Evolutionary conservation across 2,113 vertebrate genomes (phyloP).

Genomic region (Barbus barbus): DNA sequence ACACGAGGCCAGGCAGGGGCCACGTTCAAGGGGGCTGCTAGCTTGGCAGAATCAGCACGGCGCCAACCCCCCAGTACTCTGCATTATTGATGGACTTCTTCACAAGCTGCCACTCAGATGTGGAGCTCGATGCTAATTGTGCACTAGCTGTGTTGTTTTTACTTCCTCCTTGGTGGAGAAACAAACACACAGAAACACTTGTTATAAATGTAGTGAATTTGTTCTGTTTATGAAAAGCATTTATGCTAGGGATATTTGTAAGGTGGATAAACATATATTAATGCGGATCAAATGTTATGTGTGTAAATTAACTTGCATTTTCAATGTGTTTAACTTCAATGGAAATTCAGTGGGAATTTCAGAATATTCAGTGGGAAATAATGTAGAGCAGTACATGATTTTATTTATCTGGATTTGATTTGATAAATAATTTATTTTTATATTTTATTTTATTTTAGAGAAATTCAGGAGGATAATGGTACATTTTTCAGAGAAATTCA

Average conservation of each 20-base stretch:
- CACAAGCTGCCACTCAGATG: conserved; percentile 62
- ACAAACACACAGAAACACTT: background rate
- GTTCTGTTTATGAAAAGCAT: background rate
- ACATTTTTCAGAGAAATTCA: too few relatives aligned
- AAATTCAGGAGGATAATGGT: too few relatives aligned
- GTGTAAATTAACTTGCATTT: background rate
- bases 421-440: background rate
- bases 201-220: background rate
- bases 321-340: background rate
- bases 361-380: too few relatives aligned
- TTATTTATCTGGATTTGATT: background rate
- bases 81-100: conserved; percentile 76
- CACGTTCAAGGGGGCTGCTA: conserved; percentile 42
- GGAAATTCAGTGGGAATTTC: background rate
- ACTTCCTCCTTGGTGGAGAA: background rate
- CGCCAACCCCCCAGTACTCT: conserved; percentile 60
- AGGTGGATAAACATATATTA: background rate
- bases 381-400: background rate
- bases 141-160: conserved; percentile 47
- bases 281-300: background rate
- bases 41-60: conserved; percentile 58
- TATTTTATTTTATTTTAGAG: background rate
- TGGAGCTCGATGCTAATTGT: conserved; percentile 61
- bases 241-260: background rate
- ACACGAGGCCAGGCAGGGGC: conserved; percentile 14